Percentiles rank a stretch among this genome's conserved stretches.
Conservation (phyloP, 1,140 invertebrate species). For the Hylyphantes graminicola region DNA sequence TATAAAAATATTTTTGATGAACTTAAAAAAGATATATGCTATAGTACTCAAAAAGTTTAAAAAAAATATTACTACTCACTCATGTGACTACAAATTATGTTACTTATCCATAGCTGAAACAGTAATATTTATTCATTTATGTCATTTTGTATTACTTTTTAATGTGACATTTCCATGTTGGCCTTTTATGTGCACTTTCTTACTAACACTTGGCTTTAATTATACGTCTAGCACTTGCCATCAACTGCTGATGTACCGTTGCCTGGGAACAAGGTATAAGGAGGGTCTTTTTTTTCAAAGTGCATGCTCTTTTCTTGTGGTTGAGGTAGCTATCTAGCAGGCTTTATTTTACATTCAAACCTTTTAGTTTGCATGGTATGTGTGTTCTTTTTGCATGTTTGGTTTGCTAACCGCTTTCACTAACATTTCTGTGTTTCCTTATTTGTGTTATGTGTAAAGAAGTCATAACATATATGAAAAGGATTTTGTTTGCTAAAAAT, state of each 20-base stretch:
- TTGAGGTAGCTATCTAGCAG: conserved; percentile 17
- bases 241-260: neutral
- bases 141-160: neutral
- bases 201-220: conserved; percentile 46
- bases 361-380: neutral
- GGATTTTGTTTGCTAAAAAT: neutral
- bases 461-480: neutral
- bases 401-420: neutral
- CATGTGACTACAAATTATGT: neutral
- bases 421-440: neutral
- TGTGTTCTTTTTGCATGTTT: neutral
- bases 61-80: neutral
- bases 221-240: conserved; percentile 23
- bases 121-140: neutral
- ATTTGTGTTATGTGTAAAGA: neutral
- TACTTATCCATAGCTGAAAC: neutral
- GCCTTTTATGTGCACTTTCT: conserved; percentile 10
- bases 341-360: neutral
- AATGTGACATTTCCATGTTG: neutral
- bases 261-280: conserved; percentile 42
- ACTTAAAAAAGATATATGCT: no score
- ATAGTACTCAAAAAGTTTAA: no score
- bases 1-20: no score
- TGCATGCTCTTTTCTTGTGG: conserved; percentile 32
- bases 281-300: conserved; percentile 6